Percentiles rank a stretch among this genome's conserved stretches.
Evolutionary conservation across 2,888 invertebrate species (phyloP).

Genomic region (Melieria omissa): DNA sequence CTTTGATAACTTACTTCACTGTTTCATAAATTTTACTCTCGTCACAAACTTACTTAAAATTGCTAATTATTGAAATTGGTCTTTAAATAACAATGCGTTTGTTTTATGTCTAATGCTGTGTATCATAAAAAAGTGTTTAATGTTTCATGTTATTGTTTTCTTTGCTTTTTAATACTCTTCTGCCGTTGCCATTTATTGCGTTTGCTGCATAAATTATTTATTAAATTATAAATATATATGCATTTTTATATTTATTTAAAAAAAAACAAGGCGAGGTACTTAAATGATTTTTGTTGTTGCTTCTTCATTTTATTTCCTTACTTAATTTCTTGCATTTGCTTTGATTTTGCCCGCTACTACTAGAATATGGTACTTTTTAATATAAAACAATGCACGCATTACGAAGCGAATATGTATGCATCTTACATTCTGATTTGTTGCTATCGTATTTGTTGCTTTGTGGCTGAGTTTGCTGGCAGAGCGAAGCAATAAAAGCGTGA

Average conservation of each 20-base stretch:
- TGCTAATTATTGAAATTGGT: conserved; percentile 35
- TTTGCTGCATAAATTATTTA: conserved; percentile 7
- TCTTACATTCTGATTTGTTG: conserved; percentile 17
- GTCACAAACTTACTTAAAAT: conserved; percentile 15
- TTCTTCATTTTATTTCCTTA: background rate
- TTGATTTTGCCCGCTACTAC: conserved; percentile 7
- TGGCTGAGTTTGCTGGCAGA: conserved; percentile 25
- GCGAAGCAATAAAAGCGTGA: conserved; percentile 50
- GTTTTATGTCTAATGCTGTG: conserved; percentile 22
- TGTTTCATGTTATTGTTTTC: conserved; percentile 26
- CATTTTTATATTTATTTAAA: conserved; percentile 25
- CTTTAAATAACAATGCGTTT: conserved; percentile 31
- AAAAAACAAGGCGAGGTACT: conserved; percentile 51
- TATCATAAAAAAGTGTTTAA: conserved; percentile 31
- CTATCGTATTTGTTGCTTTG: background rate
- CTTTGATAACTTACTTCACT: conserved; percentile 3
- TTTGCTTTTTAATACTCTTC: background rate
- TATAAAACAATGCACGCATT: conserved; percentile 12
- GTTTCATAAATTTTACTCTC: too few relatives aligned
- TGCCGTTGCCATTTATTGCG: conserved; percentile 9
- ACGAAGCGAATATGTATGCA: conserved; percentile 12
- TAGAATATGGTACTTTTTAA: conserved; percentile 12
- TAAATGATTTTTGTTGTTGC: conserved; percentile 43
- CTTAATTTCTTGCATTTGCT: background rate
- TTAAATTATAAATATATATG: conserved; percentile 36